Conservation (phyloP, 2,888 invertebrate species). For the Nymphalis c-album region DNA sequence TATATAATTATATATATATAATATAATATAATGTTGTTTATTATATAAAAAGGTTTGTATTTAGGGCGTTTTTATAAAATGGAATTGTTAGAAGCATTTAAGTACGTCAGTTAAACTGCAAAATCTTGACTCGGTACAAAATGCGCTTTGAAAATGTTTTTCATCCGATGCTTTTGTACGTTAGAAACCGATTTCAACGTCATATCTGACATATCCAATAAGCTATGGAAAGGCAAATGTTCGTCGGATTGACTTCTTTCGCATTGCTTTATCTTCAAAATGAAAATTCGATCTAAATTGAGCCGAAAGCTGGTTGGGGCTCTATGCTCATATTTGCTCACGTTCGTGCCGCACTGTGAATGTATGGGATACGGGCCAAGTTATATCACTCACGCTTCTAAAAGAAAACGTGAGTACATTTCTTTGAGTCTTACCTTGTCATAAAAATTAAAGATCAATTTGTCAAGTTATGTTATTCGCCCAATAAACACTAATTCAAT, state of each 20-base stretch:
- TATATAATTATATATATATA: too few relatives aligned
- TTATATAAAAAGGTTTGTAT: too few relatives aligned
- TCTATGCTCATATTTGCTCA: conserved; percentile 40
- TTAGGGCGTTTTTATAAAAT: not conserved
- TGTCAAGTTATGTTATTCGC: too few relatives aligned
- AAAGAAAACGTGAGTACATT: conserved; percentile 45
- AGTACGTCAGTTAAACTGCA: not conserved
- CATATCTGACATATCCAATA: conserved; percentile 11
- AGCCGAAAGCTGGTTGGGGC: conserved; percentile 28
- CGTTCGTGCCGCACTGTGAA: conserved; percentile 38
- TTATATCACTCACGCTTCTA: conserved; percentile 37
- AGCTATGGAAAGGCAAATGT: conserved; percentile 7
- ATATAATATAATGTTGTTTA: too few relatives aligned
- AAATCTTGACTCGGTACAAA: not conserved
- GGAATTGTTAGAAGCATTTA: not conserved
- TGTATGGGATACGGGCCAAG: conserved; percentile 43
- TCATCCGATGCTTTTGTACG: not conserved
- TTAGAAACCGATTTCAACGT: not conserved
- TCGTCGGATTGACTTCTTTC: conserved; percentile 13
- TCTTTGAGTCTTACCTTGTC: conserved; percentile 6
- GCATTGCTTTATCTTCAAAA: conserved; percentile 15
- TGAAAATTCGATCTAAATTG: conserved; percentile 27
- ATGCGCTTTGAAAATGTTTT: conserved; percentile 1
- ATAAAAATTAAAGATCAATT: not conserved
- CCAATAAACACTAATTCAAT: too few relatives aligned